Evolutionary conservation across 2,888 invertebrate species (phyloP), one percentile per base, ranked within the genome.

Genomic region (Brachyptera putata): DNA sequence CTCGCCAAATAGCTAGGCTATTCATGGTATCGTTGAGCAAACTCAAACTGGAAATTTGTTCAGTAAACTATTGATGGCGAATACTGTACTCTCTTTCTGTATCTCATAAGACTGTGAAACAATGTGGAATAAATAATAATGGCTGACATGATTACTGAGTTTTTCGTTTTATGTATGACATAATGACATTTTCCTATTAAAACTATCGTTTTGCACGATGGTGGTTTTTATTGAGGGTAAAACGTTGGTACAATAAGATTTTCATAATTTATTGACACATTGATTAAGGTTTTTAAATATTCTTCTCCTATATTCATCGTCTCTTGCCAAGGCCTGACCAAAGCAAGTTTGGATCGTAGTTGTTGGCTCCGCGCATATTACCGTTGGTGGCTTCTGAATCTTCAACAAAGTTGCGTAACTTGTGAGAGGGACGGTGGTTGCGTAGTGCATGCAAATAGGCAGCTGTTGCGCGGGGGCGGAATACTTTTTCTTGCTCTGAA

Each of bases 311-410:
- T 30, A 46, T 3, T 46, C 58, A 64, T 49, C 61, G 63, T 25
- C 57, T 61, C 67, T 74, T 73, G 60, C 84, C 84, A 66, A 84
- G 77, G 13, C 84, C 84, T 37, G 84, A 76, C 84, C 84, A 84
- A 78, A 84, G 80, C 71, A 83, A 77, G 61, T 78, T 83, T 36
- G 85, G 84, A 73, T 84, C 83, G 68, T 84, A 80, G 65, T 80
- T 79, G 69, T 84, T 82, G 55, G 84, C 81, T 2, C 79, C 79
- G 36, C 82, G 82, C 69, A 84, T 80, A 43, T 75, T 75, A 3
- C 16, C 43, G n/a, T n/a, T n/a, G 9, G 74, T 75, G 4, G 79
- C 79, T 68, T 81, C 80, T 66, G 76, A 72, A 57, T 75, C 73
- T 68, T 82, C 79, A 69, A 83, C 78, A 72, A 82, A 76, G 62